Evolutionary conservation across 2,888 invertebrate species (phyloP).

Genomic region (Argynnis bischoffii): DNA sequence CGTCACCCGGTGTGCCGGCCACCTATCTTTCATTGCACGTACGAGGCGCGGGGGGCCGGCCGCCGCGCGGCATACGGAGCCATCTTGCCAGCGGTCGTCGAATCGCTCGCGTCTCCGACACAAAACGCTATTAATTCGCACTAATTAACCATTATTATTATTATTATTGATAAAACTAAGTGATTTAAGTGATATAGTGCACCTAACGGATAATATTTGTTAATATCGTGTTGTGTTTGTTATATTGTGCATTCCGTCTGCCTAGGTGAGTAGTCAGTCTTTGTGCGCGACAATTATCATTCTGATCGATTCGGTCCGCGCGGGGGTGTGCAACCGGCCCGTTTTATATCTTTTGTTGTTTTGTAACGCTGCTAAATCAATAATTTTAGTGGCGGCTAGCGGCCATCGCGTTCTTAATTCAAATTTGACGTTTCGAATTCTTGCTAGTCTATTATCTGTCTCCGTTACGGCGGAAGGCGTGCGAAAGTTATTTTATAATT

Average conservation of each 20-base stretch:
- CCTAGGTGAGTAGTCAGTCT: slow-evolving; percentile 78
- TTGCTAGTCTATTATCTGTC: slow-evolving; percentile 42
- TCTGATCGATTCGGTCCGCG: slow-evolving; percentile 77
- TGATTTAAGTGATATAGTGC: background rate
- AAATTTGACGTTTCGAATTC: slow-evolving; percentile 45
- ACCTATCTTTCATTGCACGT: slow-evolving; percentile 83
- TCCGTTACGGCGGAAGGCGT: slow-evolving; percentile 39
- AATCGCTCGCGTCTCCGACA: slow-evolving; percentile 76
- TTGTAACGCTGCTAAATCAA: slow-evolving; percentile 78
- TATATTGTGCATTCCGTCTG: slow-evolving; percentile 73
- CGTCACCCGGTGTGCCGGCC: slow-evolving; percentile 61
- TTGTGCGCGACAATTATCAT: slow-evolving; percentile 83
- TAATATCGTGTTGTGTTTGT: slow-evolving; percentile 65
- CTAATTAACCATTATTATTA: slow-evolving; percentile 70
- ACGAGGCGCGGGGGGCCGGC: slow-evolving; percentile 71
- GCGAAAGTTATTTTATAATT: slow-evolving; percentile 46
- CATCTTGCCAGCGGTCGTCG: slow-evolving; percentile 80
- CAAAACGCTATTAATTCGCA: slow-evolving; percentile 75
- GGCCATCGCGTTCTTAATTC: slow-evolving; percentile 51
- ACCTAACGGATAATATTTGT: background rate
- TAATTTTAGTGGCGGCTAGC: slow-evolving; percentile 73
- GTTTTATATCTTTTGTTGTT: slow-evolving; percentile 82
- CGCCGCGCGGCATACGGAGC: slow-evolving; percentile 69
- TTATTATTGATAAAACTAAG: slow-evolving; percentile 45
- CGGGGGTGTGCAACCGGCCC: slow-evolving; percentile 74